Percentiles rank a stretch among this genome's conserved stretches.
These are phyloP conservation scores for Caenorhabditis panamensis DNA, from an alignment of 2,888 invertebrate species.

Conservation along the genomic window DNA sequence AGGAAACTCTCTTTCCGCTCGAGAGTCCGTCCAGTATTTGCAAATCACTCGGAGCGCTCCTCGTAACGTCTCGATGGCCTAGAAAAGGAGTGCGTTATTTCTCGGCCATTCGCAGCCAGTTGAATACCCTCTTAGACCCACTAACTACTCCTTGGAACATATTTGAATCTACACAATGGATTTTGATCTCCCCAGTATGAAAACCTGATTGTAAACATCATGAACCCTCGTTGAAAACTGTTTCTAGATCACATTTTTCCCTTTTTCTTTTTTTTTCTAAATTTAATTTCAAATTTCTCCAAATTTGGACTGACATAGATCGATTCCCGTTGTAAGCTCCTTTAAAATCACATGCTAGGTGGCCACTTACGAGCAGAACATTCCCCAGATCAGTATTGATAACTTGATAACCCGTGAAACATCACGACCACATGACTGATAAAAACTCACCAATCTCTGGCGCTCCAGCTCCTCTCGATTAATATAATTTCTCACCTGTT, in stretches of 20 bases:
- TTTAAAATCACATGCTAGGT: not conserved
- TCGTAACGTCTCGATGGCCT: not conserved
- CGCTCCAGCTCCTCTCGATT: not conserved
- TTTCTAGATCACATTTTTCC: slow-evolving; percentile 6
- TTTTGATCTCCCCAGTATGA: too few relatives aligned
- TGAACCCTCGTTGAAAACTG: slow-evolving; percentile 21
- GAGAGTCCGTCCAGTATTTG: not conserved
- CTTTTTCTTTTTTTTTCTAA: slow-evolving; percentile 18
- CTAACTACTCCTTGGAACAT: too few relatives aligned
- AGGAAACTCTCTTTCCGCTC: slow-evolving; percentile 3
- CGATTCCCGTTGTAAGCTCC: too few relatives aligned
- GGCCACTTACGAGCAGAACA: too few relatives aligned
- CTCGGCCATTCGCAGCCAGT: not conserved
- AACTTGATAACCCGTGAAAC: too few relatives aligned
- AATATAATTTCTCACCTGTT: not conserved
- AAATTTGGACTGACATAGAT: too few relatives aligned
- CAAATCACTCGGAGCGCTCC: not conserved
- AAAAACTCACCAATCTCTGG: not conserved
- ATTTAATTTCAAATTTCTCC: too few relatives aligned
- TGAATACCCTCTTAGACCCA: slow-evolving; percentile 11
- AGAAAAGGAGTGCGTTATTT: not conserved
- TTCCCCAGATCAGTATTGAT: too few relatives aligned
- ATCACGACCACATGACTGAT: slow-evolving; percentile 2
- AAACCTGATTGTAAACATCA: too few relatives aligned
- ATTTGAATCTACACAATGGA: too few relatives aligned